Evolutionary conservation across 2,113 vertebrate species (phyloP), one percentile per base, ranked within the genome.

Genomic region (Oostethus manadensis): DNA sequence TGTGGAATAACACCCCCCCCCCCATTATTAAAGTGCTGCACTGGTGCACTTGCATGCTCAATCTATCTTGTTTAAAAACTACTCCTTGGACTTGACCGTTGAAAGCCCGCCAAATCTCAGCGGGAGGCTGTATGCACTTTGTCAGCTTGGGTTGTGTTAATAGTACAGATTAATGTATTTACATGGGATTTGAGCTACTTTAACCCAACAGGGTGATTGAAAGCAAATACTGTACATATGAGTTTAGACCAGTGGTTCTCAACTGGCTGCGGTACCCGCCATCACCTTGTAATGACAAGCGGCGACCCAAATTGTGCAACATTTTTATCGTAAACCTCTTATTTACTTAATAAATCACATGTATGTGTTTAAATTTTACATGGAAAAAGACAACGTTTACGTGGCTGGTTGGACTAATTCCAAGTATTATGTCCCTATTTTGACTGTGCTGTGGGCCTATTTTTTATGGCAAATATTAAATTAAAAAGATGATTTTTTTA

Each of bases 151-250:
- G 62, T 58, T 70, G 71, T 87, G 79, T 80, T 85, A 84, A 81
- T 80, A 83, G 73, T 74, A 17, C 63, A 87, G 82, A 87, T 85
- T 85, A 88, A 66, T 74, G 82, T 74, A 82, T 86, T 84, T 82
- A 84, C 80, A 82, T 82, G 64, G 73, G 80, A 86, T 84, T 85
- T 60, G 16, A 58, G 75, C 74, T 76, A 67, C 72, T 84, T 76
- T 74, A 77, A 73, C 66, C 77, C 77, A 72, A 64, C 61, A 56
- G 56, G 56, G 64, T 77, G 81, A 85, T 84, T 82, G 81, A 77
- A 77, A 75, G 63, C 18, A 20, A 74, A 75, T 64, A 70, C 60
- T 74, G 60, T 80, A 69, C 69, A 73, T 81, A 56, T 65, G 69
- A 63, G 46, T 79, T 72, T 38, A 76, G 64, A 68, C 77, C 23